Base-by-base conservation (phyloP, 2,888 invertebrate genomes). In the Atrina japonica region DNA sequence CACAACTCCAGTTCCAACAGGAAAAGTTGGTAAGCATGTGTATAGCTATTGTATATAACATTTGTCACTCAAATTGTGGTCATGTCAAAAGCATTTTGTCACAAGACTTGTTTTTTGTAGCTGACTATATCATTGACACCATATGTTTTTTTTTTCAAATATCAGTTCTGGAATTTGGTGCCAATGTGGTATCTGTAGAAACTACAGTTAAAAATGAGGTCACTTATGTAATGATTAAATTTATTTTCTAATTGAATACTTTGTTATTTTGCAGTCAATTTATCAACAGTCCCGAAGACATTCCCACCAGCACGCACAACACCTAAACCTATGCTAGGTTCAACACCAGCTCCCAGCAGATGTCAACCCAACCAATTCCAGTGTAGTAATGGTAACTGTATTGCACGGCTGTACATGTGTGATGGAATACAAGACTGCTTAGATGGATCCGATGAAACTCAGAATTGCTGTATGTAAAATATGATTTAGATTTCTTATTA, bases 341-440 rank as follows among this genome's bases (percentile, higher is more conserved):
- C n/a, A n/a, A n/a, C n/a, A n/a, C n/a, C n/a, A n/a, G n/a, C n/a
- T n/a, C n/a, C n/a, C n/a, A n/a, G n/a, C n/a, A n/a, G 66, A 27
- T 86, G 86, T 73, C 72, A 70, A 9, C 30, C 55, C 5, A 78
- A 77, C 3, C 75, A 78, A 64, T 83, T 82, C 69, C 68, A 67
- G 50, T 85, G 85, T 70, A 64, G 43, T 29, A 55, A 50, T 47
- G 76, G 74, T 7, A 60, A 76, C 29, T 86, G 86, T 77, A 77
- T 85, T 14, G 63, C 81, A 1, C 82, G 75, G 7, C 65, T 80
- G n/a, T 65, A 77, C 30, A 70, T 75, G 35, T 86, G 86, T 83
- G 85, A 86, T 68, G 79, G 80, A 9, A 73, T 83, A 0, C 40
- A 27, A 0, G 86, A 86, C 55, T 86, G 86, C 71, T 43, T 55